Conservation (phyloP, 2,888 invertebrate species). For the Hoplodrina blanda region DNA sequence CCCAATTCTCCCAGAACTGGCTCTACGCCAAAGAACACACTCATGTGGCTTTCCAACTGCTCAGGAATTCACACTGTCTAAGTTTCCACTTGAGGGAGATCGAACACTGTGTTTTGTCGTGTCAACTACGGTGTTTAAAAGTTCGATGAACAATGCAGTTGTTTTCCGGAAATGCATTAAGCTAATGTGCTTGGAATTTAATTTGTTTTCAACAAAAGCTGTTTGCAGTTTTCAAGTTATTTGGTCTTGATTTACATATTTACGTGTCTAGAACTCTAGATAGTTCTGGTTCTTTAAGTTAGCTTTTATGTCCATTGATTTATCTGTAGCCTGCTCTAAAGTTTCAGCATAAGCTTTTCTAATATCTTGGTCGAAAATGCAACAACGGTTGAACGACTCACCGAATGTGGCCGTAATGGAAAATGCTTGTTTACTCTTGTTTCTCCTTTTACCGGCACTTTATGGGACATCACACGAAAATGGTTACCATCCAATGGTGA, state of each 20-base stretch:
- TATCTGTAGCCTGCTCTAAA: not conserved
- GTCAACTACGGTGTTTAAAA: conserved; percentile 5
- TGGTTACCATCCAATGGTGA: not conserved
- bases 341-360: conserved; percentile 7
- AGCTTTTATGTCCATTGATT: conserved; percentile 1
- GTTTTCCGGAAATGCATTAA: conserved; percentile 33
- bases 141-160: conserved; percentile 18
- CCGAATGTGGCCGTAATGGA: not conserved
- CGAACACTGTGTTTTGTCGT: conserved; percentile 28
- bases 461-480: not conserved
- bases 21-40: conserved; percentile 65
- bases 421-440: conserved; percentile 16
- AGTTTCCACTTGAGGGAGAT: conserved; percentile 19
- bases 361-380: conserved; percentile 8
- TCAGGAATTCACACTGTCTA: conserved; percentile 34
- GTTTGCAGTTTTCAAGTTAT: not conserved
- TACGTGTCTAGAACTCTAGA: conserved; percentile 19
- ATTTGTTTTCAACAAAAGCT: not conserved
- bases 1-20: conserved; percentile 69
- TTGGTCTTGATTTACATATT: conserved; percentile 29
- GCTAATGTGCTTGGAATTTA: conserved; percentile 6
- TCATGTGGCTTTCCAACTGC: conserved; percentile 46
- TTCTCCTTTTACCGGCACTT: not conserved
- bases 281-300: conserved; percentile 7
- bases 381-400: not conserved